Evolutionary conservation across 2,888 invertebrate genomes (phyloP).

Genomic region (Maniola hyperantus): DNA sequence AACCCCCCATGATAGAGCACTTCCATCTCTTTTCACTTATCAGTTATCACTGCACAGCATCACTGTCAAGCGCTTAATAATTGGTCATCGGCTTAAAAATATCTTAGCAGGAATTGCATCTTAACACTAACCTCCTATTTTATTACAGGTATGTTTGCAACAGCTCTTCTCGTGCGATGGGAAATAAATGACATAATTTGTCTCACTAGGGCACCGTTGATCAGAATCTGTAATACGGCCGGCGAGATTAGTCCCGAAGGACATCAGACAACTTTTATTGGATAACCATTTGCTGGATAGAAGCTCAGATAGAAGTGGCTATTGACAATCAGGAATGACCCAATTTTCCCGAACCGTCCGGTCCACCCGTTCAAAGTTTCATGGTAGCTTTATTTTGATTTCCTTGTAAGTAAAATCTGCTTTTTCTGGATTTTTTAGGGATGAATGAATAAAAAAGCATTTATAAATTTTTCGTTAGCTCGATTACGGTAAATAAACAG

Average conservation of each 20-base stretch:
- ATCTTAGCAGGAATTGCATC: background rate
- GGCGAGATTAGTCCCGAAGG: conserved; percentile 42
- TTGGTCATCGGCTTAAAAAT: too few species aligned
- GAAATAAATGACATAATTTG: conserved; percentile 72
- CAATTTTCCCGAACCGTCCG: background rate
- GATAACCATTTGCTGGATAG: conserved; percentile 34
- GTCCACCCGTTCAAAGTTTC: background rate
- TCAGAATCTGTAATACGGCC: conserved; percentile 49
- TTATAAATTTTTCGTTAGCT: too few species aligned
- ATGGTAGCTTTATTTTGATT: background rate
- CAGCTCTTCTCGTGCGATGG: conserved; percentile 58
- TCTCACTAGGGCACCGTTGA: conserved; percentile 58
- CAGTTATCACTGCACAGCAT: too few species aligned
- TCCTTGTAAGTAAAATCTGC: background rate
- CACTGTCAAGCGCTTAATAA: too few species aligned
- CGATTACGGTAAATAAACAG: too few species aligned
- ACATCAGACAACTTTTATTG: conserved; percentile 31
- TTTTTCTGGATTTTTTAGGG: too few species aligned
- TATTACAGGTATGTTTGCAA: conserved; percentile 45
- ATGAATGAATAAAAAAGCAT: too few species aligned
- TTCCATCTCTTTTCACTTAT: too few species aligned
- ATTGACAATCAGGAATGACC: conserved; percentile 13
- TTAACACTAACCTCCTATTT: conserved; percentile 19
- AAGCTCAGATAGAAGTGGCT: conserved; percentile 8
- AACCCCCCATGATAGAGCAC: too few species aligned